Conservation (phyloP, 2,888 invertebrate genomes). For the Galerucella pusilla region DNA sequence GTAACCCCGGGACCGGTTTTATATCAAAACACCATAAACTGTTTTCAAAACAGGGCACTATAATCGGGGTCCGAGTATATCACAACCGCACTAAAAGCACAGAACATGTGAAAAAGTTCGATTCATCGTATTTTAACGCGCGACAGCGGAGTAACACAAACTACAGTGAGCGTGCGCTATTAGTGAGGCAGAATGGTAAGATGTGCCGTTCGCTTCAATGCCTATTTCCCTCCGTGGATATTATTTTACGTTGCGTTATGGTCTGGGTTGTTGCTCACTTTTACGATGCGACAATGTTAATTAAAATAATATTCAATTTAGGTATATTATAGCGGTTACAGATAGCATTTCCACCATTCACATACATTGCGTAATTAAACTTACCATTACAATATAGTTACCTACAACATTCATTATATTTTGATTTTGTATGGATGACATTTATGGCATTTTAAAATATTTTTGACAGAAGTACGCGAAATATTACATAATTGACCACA, state of each 20-base stretch:
- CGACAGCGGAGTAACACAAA: conserved; percentile 32
- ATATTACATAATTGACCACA: no score
- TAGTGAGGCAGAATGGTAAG: conserved; percentile 30
- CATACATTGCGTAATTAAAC: not conserved
- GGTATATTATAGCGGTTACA: not conserved
- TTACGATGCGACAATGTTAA: not conserved
- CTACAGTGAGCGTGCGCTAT: conserved; percentile 38
- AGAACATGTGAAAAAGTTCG: conserved; percentile 38
- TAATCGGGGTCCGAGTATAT: conserved; percentile 18
- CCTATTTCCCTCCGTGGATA: conserved; percentile 14
- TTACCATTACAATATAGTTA: not conserved
- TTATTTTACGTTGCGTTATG: not conserved
- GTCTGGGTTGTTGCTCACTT: conserved; percentile 2
- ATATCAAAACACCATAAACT: conserved; percentile 24
- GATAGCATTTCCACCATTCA: not conserved
- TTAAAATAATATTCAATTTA: conserved; percentile 1
- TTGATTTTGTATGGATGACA: no score
- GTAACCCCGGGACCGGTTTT: conserved; percentile 21
- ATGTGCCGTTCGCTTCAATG: conserved; percentile 22
- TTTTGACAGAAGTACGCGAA: no score
- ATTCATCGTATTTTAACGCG: conserved; percentile 40
- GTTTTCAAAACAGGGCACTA: conserved; percentile 36
- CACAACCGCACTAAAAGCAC: conserved; percentile 36
- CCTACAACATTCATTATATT: no score
- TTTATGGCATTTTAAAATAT: no score